Evolutionary conservation across 2,113 vertebrate species (phyloP), one percentile per base, ranked within the genome.

Genomic region (Tragelaphus scriptus): DNA sequence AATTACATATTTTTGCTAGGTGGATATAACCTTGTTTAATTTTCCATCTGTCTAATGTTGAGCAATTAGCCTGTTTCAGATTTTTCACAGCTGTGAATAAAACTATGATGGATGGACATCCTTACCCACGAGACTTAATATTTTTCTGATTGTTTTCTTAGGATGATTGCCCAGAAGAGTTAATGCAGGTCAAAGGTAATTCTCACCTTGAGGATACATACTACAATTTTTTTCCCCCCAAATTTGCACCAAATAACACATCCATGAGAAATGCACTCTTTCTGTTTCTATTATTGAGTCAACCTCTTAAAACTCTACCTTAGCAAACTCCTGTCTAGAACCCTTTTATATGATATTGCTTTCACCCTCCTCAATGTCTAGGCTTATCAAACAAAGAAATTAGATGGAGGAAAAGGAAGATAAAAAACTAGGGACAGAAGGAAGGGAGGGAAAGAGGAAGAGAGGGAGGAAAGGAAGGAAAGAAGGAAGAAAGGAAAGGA

Each of bases 111-210:
- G 36, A 51, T 32, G 47, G 88, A 49, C 19, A 81, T 89, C 75
- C 90, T 93, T 90, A 32, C 82, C 80, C 23, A 44, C 61, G 91
- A 88, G 19, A 55, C 12, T 55, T 88, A 51, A 44, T 81, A 26
- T n/a, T 49, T 80, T 94, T 93, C 44, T 90, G n/a, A 93, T 68
- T 96, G 86, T 89, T 93, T 94, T 23, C 77, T 96, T 68, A 81
- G 4, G 6, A 40, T 65, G 19, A 40, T 84, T 89, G 85, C 1
- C 32, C n/a, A 58, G 58, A 94, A 94, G 19, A 89, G 95, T 96
- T 63, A 77, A 85, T 88, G 12, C 16, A 96, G 9, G 5, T 63
- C 44, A 91, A 85, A 95, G 49, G 25, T 23, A 85, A 88, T 75
- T 65, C 61, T 56, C 63, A 71, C 77, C 58, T 85, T 55, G 65